Percentiles rank a stretch among this genome's conserved stretches.
Conservation (phyloP, 2,113 vertebrate species). For the Mormyrus lacerda region DNA sequence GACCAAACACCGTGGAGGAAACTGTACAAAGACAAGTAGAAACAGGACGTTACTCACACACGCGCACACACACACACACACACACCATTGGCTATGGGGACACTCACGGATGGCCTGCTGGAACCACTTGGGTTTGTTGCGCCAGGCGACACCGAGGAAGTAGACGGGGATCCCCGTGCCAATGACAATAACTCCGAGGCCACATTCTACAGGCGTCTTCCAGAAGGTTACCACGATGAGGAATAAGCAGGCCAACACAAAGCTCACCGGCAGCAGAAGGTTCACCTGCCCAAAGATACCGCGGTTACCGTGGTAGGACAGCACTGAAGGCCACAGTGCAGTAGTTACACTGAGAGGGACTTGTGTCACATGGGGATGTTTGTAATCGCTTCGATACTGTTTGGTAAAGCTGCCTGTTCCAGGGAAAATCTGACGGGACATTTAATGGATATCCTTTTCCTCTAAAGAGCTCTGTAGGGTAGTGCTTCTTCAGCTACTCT, state of each 20-base stretch:
- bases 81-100: neutral
- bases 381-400: no score
- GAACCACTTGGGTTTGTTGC: slow-evolving; percentile 85
- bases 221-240: slow-evolving; percentile 92
- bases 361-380: no score
- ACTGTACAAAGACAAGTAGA: slow-evolving; percentile 48
- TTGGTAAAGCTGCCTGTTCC: no score
- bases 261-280: slow-evolving; percentile 75
- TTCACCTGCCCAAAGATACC: slow-evolving; percentile 67
- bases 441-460: no score
- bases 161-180: slow-evolving; percentile 83
- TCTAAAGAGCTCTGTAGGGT: no score
- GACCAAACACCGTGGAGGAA: slow-evolving; percentile 68
- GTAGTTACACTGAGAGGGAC: no score
- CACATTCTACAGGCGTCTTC: slow-evolving; percentile 84
- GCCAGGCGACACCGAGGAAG: slow-evolving; percentile 79
- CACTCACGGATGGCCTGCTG: slow-evolving; percentile 77
- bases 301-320: neutral
- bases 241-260: slow-evolving; percentile 89
- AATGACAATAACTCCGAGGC: slow-evolving; percentile 82
- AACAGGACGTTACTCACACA: neutral
- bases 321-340: neutral
- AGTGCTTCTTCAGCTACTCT: no score
- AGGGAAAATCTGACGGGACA: no score
- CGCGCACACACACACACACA: neutral